Evolutionary conservation across 2,113 vertebrate genomes (phyloP), one percentile per base, ranked within the genome.

Genomic region (Psittacula cyanocephala): DNA sequence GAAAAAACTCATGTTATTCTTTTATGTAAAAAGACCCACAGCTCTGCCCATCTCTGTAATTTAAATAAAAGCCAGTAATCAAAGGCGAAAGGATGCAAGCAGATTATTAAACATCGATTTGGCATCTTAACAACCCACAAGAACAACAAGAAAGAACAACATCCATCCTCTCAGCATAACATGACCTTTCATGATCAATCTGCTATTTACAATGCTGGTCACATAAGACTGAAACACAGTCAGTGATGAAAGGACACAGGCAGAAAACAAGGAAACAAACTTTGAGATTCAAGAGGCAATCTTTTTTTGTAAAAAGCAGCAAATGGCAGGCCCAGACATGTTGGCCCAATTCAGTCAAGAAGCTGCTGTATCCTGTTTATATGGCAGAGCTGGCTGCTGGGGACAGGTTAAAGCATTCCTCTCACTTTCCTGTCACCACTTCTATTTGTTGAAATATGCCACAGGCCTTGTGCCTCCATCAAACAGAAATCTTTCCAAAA

Each of bases 1-100:
- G 0, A 35, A 69, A 59, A 63, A 11, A 0, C 3, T 4, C 19
- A 31, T 17, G 3, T 37, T 55, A 47, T 22, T 81, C 3, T n/a
- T 67, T 68, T 44, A 46, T 3, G 0, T 47, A 35, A 85, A 84
- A 85, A 75, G 3, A 81, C 39, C 18, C 28, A 68, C 5, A 89
- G 57, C 28, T 89, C 60, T 71, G 68, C 17, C 28, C 27, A 41
- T 11, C 13, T 59, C 55, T 49, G 28, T 22, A 75, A 85, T 67
- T 79, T 76, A 50, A 95, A 70, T 7, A 69, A 35, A 79, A 76
- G 70, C 13, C 28, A 82, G 57, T 60, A 81, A 79, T 50, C 24
- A 93, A 78, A 85, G 43, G 11, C 6, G 0, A 81, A 84, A 91
- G 43, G 23, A 89, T 46, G 35, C 70, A 94, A 59, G 22, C 24